These are phyloP conservation scores for Eupithecia inturbata DNA, from an alignment of 2,888 invertebrate species.

Conservation along the genomic window DNA sequence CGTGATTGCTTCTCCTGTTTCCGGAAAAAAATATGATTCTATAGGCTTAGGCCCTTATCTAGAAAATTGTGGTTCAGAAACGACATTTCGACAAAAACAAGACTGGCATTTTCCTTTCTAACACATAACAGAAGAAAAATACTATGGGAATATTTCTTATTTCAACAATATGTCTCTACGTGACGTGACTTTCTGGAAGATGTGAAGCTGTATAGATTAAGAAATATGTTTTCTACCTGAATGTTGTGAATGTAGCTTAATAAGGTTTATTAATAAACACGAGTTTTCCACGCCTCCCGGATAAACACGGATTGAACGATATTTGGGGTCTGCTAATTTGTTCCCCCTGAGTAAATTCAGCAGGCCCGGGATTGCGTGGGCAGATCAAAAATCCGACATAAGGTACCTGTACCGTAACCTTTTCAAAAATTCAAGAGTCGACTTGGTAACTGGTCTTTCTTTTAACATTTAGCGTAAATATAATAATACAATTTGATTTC, in stretches of 20 bases:
- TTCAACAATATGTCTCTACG: neutral
- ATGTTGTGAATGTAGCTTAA: neutral
- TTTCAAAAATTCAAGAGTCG: slow-evolving; percentile 10
- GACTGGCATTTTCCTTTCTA: neutral
- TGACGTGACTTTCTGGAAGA: neutral
- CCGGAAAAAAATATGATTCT: neutral
- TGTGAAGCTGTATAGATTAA: neutral
- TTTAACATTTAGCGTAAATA: slow-evolving; percentile 1
- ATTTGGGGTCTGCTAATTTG: slow-evolving; percentile 43
- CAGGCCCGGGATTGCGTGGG: neutral
- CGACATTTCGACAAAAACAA: neutral
- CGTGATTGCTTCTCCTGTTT: slow-evolving; percentile 66
- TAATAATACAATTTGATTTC: slow-evolving; percentile 6
- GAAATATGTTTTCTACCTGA: neutral
- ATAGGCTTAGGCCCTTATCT: neutral
- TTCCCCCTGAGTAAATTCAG: slow-evolving; percentile 21
- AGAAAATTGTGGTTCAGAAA: slow-evolving; percentile 39
- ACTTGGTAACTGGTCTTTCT: neutral
- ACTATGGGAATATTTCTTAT: neutral
- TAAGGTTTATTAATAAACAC: slow-evolving; percentile 36
- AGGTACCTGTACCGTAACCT: neutral
- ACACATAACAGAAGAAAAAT: neutral
- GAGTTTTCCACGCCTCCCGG: slow-evolving; percentile 47
- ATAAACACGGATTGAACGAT: slow-evolving; percentile 51
- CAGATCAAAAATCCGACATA: neutral